These are phyloP conservation scores for Danio albolineatus DNA, from an alignment of 2,797 vertebrate species.

Conservation along the genomic window DNA sequence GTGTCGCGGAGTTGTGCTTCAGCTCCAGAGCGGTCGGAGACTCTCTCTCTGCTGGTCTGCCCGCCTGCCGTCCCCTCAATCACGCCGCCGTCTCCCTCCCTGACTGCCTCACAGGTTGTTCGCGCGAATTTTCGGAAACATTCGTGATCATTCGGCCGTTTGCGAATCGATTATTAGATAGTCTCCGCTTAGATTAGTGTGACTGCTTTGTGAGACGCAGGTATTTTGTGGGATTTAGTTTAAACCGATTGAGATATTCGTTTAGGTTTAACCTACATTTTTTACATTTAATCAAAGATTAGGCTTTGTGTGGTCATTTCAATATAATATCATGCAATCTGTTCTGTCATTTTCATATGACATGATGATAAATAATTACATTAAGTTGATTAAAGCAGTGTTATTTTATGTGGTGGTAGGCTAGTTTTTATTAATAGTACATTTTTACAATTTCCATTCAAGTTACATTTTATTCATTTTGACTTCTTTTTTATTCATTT, in stretches of 20 bases:
- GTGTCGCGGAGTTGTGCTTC: conserved; percentile 31
- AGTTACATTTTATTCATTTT: no score
- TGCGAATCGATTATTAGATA: conserved; percentile 24
- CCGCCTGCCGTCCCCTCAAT: conserved; percentile 62
- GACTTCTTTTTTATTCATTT: no score
- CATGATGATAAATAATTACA: not conserved
- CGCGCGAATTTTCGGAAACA: conserved; percentile 69
- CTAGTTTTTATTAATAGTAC: no score
- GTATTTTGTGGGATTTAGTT: not conserved
- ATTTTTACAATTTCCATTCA: no score
- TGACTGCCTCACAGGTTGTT: conserved; percentile 70
- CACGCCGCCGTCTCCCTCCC: conserved; percentile 72
- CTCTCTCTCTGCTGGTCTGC: conserved; percentile 33
- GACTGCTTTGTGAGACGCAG: not conserved
- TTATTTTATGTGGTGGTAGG: no score
- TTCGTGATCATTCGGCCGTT: conserved; percentile 65
- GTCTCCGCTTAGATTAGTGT: not conserved
- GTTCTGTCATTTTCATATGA: not conserved
- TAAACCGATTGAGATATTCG: not conserved
- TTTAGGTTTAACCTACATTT: conserved; percentile 2
- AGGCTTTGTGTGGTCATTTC: not conserved
- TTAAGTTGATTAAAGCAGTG: not conserved
- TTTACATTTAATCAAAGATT: not conserved
- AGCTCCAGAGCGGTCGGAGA: conserved; percentile 46
- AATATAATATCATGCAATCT: not conserved